These are phyloP conservation scores for Trachymyrmex cornetzi DNA, from an alignment of 1,140 invertebrate genomes.

Conservation along the genomic window DNA sequence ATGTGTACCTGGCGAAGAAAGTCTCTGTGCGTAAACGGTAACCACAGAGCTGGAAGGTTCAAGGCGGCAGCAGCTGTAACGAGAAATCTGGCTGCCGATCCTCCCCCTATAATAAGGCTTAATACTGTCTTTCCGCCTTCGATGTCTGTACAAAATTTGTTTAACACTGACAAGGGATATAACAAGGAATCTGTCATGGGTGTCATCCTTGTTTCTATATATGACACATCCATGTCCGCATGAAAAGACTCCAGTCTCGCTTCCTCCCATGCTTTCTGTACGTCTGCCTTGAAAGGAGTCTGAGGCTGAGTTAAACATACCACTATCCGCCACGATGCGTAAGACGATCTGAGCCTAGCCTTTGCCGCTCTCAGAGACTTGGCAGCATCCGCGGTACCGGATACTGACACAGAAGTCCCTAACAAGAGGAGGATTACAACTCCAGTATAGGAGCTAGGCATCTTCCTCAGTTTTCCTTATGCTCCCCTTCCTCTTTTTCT, in stretches of 20 bases:
- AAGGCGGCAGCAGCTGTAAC: constrained; percentile 83
- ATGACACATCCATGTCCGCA: constrained; percentile 82
- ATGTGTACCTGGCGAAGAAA: constrained; percentile 83
- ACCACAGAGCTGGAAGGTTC: constrained; percentile 84
- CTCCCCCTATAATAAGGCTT: constrained; percentile 83
- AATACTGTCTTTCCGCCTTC: constrained; percentile 82
- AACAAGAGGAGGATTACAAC: constrained; percentile 75
- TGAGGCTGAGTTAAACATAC: constrained; percentile 84
- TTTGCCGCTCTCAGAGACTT: constrained; percentile 77
- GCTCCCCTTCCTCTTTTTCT: constrained; percentile 57
- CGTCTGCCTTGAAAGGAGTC: constrained; percentile 79
- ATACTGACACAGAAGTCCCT: constrained; percentile 61
- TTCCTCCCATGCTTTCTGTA: constrained; percentile 84
- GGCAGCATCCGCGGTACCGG: constrained; percentile 62
- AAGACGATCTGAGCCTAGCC: constrained; percentile 67
- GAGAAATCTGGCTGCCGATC: constrained; percentile 84
- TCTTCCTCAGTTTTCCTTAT: constrained; percentile 76
- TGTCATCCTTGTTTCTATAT: constrained; percentile 80
- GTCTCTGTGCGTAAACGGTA: constrained; percentile 84
- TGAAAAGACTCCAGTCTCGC: constrained; percentile 82
- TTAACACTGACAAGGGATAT: constrained; percentile 83
- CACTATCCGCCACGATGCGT: constrained; percentile 83
- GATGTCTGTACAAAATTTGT: constrained; percentile 84
- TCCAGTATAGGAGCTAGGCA: constrained; percentile 73
- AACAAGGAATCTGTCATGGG: constrained; percentile 77